phyloP scores from a whole-genome alignment of 2,113 vertebrate species.

The Felis chaus region DNA sequence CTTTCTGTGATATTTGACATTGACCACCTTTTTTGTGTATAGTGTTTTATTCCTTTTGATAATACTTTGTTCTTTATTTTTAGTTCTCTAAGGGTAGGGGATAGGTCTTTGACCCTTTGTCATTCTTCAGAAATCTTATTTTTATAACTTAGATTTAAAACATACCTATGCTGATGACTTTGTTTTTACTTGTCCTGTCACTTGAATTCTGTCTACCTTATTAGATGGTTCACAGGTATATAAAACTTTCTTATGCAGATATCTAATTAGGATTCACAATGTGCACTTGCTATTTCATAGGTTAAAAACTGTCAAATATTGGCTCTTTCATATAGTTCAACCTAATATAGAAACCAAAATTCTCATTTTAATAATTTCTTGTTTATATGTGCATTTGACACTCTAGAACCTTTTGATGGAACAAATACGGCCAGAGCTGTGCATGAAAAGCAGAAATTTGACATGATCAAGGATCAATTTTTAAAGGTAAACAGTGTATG shows the following conservation, averaged over 20 bases:
- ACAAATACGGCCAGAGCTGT: constrained; percentile 98
- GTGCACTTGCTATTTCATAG: neutral
- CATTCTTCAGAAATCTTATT: neutral
- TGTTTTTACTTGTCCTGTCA: neutral
- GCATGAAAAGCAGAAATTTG: constrained; percentile 94
- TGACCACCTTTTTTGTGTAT: neutral
- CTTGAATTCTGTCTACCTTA: constrained; percentile 2
- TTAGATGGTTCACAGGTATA: neutral
- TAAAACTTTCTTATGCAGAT: neutral
- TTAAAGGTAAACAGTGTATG: constrained; percentile 86
- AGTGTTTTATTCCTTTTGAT: constrained; percentile 18
- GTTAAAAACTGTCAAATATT: neutral
- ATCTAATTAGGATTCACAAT: neutral
- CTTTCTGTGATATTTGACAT: neutral
- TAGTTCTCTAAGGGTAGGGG: neutral
- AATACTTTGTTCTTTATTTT: constrained; percentile 38
- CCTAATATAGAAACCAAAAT: neutral
- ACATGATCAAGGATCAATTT: constrained; percentile 91
- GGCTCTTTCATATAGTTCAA: constrained; percentile 11
- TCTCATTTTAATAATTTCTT: constrained; percentile 47
- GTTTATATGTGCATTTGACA: constrained; percentile 60
- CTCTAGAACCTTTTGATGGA: constrained; percentile 95
- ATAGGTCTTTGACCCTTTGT: neutral
- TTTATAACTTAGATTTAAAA: constrained; percentile 10
- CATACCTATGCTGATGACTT: neutral